Evolutionary conservation across 1,140 invertebrate genomes (phyloP).

Genomic region (Episyrphus balteatus): DNA sequence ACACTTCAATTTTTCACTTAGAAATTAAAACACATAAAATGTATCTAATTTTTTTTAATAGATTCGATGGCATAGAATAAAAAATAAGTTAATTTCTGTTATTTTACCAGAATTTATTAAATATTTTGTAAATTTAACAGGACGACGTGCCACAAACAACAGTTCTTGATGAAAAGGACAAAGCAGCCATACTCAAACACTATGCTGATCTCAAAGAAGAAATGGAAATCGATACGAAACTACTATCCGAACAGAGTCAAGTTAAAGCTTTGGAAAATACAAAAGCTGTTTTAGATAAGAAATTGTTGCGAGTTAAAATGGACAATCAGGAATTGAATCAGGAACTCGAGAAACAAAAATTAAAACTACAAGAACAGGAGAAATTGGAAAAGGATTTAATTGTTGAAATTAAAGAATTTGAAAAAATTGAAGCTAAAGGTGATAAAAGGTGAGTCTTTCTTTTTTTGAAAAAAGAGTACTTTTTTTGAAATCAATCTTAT

Average conservation of each 20-base stretch:
- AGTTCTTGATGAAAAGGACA: slow-evolving; percentile 16
- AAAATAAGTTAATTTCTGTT: too few relatives aligned
- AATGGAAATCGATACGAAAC: slow-evolving; percentile 34
- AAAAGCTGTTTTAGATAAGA: slow-evolving; percentile 38
- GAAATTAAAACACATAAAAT: not conserved
- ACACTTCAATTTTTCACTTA: too few relatives aligned
- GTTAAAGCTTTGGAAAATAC: slow-evolving; percentile 44
- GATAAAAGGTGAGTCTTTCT: slow-evolving; percentile 37
- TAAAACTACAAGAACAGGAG: slow-evolving; percentile 29
- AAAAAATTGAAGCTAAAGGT: slow-evolving; percentile 34
- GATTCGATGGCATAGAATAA: too few relatives aligned
- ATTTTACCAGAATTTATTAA: too few relatives aligned
- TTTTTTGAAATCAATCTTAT: not conserved
- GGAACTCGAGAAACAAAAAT: slow-evolving; percentile 37
- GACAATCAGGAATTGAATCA: slow-evolving; percentile 35
- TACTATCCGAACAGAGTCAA: slow-evolving; percentile 40
- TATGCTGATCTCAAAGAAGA: slow-evolving; percentile 41
- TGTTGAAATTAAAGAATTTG: slow-evolving; percentile 36
- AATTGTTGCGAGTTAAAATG: slow-evolving; percentile 21
- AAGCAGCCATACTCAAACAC: slow-evolving; percentile 43
- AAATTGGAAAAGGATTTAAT: slow-evolving; percentile 16
- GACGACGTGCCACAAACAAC: not conserved
- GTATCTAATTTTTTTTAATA: not conserved
- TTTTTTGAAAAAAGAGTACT: too few relatives aligned
- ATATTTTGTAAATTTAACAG: not conserved